Base-by-base conservation (phyloP, 2,113 vertebrate species). In the Corythornis cristatus region DNA sequence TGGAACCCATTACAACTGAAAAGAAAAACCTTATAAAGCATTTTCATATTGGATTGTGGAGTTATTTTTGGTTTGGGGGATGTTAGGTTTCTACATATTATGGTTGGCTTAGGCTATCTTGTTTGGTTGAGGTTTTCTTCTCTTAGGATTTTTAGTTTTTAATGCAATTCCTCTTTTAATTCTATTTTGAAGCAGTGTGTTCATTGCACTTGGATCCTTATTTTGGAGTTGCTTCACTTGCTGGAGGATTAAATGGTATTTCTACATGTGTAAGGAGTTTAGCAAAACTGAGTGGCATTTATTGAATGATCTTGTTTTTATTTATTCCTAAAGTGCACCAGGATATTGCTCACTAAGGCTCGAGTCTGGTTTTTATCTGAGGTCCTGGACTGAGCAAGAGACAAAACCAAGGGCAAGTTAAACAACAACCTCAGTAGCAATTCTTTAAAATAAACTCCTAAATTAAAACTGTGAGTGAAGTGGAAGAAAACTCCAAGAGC, bases 271-370 rank as follows among this genome's bases (percentile, higher is more conserved):
- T 95, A 94, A 95, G 93, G 83, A 78, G 88, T 93, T 96, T 89
- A 96, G 96, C 89, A 97, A 96, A 96, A 97, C 56, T 88, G 89
- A 96, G 93, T 93, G 91, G 90, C 85, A 97, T 95, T 98, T 97
- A 95, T 94, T 96, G 95, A 89, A 97, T 96, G 95, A 96, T 95
- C 96, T 96, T 96, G 81, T 84, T 97, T 96, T 97, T 97, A 97
- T 97, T 98, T 97, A 95, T 97, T 97, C 97, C 95, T 86, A 86
- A 97, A 97, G 83, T 89, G 62, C 89, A 97, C 83, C 91, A 94
- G 90, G 90, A 88, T 96, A 90, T 97, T 92, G 75, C 91, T 96
- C 88, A 91, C 79, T 95, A 87, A 97, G 84, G 66, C 89, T 94
- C 64, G 81, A 97, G 95, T 86, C 94, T 97, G 96, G 96, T 97